Conservation (phyloP, 2,113 vertebrate genomes). For the Protobothrops flavoviridis region DNA sequence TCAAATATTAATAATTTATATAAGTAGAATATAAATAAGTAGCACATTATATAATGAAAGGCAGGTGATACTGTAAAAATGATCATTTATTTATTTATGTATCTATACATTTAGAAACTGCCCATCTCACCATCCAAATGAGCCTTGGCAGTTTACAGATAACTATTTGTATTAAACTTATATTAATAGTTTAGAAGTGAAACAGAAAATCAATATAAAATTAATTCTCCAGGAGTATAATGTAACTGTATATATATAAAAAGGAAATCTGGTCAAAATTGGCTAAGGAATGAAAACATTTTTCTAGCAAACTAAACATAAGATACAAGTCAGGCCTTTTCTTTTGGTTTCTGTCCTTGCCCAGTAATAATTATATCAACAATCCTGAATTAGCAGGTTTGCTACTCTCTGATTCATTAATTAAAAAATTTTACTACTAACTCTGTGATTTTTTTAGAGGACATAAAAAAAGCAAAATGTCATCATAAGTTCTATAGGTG, state of each 20-base stretch:
- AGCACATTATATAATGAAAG: neutral
- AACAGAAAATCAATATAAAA: neutral
- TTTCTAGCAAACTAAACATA: neutral
- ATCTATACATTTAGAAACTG: too few species aligned
- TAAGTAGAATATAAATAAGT: neutral
- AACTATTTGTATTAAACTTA: too few species aligned
- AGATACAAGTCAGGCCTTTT: conserved; percentile 34
- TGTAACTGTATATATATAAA: neutral
- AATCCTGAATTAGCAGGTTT: conserved; percentile 69
- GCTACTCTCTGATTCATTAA: conserved; percentile 67
- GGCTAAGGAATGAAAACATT: neutral
- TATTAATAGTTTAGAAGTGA: neutral
- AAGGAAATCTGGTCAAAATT: neutral
- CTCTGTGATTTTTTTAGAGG: conserved; percentile 69
- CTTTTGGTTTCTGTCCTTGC: conserved; percentile 55
- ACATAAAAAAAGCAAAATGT: conserved; percentile 72
- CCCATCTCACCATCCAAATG: too few species aligned
- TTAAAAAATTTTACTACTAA: conserved; percentile 72
- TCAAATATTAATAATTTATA: neutral
- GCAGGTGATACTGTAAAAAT: neutral
- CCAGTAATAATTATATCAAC: conserved; percentile 66
- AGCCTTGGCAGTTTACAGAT: too few species aligned
- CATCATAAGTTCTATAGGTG: conserved; percentile 57
- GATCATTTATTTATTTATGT: neutral
- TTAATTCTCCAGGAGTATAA: neutral